These are phyloP conservation scores for Theodoxus fluviatilis DNA, from an alignment of 2,888 invertebrate species.

Conservation along the genomic window DNA sequence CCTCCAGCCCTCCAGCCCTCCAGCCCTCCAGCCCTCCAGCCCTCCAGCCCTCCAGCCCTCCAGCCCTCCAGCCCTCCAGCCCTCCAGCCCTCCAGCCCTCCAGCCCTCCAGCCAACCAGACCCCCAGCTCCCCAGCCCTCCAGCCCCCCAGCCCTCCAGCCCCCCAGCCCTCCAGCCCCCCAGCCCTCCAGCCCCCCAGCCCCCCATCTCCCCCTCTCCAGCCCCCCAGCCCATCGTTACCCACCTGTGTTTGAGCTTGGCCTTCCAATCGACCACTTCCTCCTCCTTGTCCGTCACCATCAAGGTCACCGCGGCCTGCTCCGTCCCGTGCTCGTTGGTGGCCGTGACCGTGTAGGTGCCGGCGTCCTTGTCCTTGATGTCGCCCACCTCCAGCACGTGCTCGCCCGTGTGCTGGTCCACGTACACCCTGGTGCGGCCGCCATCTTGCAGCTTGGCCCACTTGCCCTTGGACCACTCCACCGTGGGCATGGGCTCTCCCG, in stretches of 20 bases:
- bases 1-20: no score
- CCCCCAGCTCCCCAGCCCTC: no score
- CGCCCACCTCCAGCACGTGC: constrained; percentile 58
- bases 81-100: no score
- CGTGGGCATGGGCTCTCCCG: constrained; percentile 60
- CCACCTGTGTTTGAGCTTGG: constrained; percentile 61
- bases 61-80: no score
- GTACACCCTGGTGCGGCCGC: constrained; percentile 52
- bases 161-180: no score
- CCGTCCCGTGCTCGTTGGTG: constrained; percentile 61
- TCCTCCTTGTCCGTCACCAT: constrained; percentile 63
- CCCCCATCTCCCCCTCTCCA: no score
- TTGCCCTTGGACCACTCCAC: constrained; percentile 65
- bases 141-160: no score
- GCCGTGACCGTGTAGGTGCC: constrained; percentile 64
- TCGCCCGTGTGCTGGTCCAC: constrained; percentile 54
- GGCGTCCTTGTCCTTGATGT: constrained; percentile 60
- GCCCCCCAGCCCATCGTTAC: neutral
- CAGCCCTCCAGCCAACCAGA: no score
- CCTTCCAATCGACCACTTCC: constrained; percentile 63
- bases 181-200: no score
- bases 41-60: no score
- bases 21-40: no score
- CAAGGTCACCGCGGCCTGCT: constrained; percentile 61
- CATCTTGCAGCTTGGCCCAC: constrained; percentile 60